These are phyloP conservation scores for Meliscaeva auricollis DNA, from an alignment of 2,888 invertebrate species.

Conservation along the genomic window DNA sequence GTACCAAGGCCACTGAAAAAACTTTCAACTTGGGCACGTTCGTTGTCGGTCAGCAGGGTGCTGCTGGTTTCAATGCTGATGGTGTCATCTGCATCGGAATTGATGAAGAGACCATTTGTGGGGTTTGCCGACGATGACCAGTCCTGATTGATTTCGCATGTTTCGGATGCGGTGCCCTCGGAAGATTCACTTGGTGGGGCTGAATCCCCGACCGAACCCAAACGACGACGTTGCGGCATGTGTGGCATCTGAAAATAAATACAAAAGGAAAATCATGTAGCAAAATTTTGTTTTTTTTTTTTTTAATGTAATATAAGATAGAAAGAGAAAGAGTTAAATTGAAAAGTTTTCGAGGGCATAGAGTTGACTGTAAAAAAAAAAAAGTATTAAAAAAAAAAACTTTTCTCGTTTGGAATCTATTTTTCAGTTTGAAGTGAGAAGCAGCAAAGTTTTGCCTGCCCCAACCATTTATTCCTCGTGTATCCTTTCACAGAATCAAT, in stretches of 20 bases:
- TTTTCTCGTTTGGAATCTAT: slow-evolving; percentile 36
- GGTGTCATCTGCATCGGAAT: slow-evolving; percentile 82
- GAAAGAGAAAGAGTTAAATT: background rate
- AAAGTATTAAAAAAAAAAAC: background rate
- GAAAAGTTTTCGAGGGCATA: slow-evolving; percentile 35
- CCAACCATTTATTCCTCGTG: slow-evolving; percentile 11
- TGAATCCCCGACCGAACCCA: slow-evolving; percentile 87
- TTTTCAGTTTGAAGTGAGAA: slow-evolving; percentile 65
- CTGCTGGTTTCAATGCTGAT: slow-evolving; percentile 83
- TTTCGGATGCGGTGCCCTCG: slow-evolving; percentile 85
- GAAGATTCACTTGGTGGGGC: slow-evolving; percentile 85
- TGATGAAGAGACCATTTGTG: slow-evolving; percentile 81
- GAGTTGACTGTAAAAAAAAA: background rate
- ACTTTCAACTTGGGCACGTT: slow-evolving; percentile 89
- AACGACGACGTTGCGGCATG: slow-evolving; percentile 84
- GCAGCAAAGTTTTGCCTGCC: slow-evolving; percentile 44
- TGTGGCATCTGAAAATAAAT: slow-evolving; percentile 77
- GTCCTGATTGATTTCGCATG: slow-evolving; percentile 81
- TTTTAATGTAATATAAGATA: background rate
- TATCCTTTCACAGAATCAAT: slow-evolving; percentile 44
- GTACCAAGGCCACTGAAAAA: slow-evolving; percentile 92
- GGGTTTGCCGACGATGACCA: slow-evolving; percentile 82
- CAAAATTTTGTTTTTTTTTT: slow-evolving; percentile 4
- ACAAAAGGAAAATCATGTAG: slow-evolving; percentile 66
- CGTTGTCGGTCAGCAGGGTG: slow-evolving; percentile 86